phyloP scores from a whole-genome alignment of 2,797 vertebrate species.

The Dermochelys coriacea region DNA sequence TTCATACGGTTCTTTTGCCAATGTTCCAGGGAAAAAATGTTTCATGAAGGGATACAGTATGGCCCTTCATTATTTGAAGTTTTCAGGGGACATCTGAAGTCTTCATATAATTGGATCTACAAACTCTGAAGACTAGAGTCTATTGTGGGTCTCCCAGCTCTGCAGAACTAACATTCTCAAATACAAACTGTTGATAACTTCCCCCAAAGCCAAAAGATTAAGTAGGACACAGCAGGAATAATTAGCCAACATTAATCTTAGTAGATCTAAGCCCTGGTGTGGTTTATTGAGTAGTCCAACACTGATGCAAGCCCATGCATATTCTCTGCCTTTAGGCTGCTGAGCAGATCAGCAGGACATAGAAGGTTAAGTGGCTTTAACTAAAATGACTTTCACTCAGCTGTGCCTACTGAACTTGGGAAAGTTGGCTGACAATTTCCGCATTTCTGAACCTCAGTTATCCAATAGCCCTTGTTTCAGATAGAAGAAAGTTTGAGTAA shows the following conservation, averaged over 20 bases:
- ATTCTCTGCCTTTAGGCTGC: background rate
- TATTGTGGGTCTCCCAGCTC: background rate
- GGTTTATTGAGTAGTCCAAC: background rate
- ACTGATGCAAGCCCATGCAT: background rate
- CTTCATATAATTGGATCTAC: background rate
- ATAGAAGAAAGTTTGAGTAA: rapidly evolving
- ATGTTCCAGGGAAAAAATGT: background rate
- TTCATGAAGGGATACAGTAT: background rate
- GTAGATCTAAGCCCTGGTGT: background rate
- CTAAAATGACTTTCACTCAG: background rate
- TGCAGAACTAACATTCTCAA: background rate
- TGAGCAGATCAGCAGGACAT: background rate
- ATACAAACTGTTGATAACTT: background rate
- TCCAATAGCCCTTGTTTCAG: background rate
- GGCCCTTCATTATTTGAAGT: background rate
- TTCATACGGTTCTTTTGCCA: background rate
- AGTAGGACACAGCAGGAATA: conserved; percentile 1
- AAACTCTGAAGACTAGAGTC: background rate
- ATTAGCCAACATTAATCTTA: background rate
- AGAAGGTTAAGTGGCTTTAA: background rate
- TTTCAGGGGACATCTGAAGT: background rate
- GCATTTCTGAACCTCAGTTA: background rate
- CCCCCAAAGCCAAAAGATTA: background rate
- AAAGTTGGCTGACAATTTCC: background rate
- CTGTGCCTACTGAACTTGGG: background rate